These are phyloP conservation scores for Larimichthys polyactis DNA, from an alignment of 2,113 vertebrate genomes.

Conservation along the genomic window DNA sequence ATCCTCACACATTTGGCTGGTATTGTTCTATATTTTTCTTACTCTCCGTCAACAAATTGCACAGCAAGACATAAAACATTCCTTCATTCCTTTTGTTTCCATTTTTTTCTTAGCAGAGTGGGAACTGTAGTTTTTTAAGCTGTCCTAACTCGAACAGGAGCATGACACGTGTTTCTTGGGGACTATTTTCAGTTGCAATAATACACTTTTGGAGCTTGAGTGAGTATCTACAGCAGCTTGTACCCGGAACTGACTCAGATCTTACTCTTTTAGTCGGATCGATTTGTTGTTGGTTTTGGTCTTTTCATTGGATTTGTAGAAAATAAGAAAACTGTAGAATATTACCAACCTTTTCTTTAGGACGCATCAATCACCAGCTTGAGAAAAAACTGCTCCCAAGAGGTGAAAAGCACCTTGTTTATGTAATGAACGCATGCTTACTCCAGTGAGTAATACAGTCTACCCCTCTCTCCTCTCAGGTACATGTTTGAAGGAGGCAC, in stretches of 20 bases:
- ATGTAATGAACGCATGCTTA: neutral
- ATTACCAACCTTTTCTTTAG: neutral
- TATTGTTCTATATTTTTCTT: neutral
- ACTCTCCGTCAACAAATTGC: neutral
- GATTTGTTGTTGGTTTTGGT: neutral
- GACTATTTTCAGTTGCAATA: neutral
- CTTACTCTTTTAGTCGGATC: neutral
- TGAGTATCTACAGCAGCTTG: neutral
- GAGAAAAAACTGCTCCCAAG: constrained; percentile 1
- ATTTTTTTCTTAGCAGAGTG: neutral
- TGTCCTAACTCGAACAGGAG: neutral
- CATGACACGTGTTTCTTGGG: neutral
- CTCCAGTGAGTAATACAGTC: neutral
- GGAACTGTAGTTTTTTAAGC: neutral
- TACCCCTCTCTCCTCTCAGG: constrained; percentile 78
- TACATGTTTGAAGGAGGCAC: constrained; percentile 99
- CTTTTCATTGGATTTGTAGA: neutral
- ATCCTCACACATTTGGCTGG: neutral
- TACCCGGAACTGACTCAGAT: neutral
- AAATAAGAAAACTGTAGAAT: neutral
- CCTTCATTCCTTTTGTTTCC: neutral
- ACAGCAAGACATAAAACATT: neutral
- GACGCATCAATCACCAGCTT: neutral
- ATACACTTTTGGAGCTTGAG: neutral
- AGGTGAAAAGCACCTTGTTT: neutral